These are phyloP conservation scores for Gymnoscopelus microlampas DNA, from an alignment of 2,797 vertebrate species.

Conservation along the genomic window DNA sequence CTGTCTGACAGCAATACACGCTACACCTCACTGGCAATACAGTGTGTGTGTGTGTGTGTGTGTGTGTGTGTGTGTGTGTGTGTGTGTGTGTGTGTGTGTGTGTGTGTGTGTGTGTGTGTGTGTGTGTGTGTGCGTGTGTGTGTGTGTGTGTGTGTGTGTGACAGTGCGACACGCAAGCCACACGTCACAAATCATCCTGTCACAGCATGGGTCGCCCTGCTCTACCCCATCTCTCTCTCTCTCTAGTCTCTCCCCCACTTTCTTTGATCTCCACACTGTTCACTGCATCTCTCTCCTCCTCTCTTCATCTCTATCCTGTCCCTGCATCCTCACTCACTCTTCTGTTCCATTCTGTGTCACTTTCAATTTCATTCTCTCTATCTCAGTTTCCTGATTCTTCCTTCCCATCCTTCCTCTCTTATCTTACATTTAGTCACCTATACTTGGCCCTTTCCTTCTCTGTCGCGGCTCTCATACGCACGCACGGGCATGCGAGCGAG, in stretches of 20 bases:
- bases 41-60: neutral
- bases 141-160: conserved; percentile 2
- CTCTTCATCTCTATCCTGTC: conserved; percentile 43
- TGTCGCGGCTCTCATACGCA: conserved; percentile 10
- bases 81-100: conserved; percentile 6
- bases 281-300: conserved; percentile 32
- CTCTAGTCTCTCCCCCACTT: conserved; percentile 19
- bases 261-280: conserved; percentile 55
- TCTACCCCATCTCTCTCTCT: conserved; percentile 44
- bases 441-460: conserved; percentile 12
- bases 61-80: conserved; percentile 1
- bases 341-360: conserved; percentile 42
- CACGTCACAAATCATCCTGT: conserved; percentile 63
- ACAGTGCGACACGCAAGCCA: conserved; percentile 32
- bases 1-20: conserved; percentile 49
- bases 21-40: conserved; percentile 35
- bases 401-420: conserved; percentile 28
- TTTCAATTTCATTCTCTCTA: conserved; percentile 40
- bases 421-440: conserved; percentile 37
- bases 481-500: conserved; percentile 3
- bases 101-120: neutral
- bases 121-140: conserved; percentile 5
- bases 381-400: conserved; percentile 27
- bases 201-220: conserved; percentile 30
- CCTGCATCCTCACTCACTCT: conserved; percentile 35